Base-by-base conservation (phyloP, 1,140 invertebrate genomes). In the Drosophila sechellia region DNA sequence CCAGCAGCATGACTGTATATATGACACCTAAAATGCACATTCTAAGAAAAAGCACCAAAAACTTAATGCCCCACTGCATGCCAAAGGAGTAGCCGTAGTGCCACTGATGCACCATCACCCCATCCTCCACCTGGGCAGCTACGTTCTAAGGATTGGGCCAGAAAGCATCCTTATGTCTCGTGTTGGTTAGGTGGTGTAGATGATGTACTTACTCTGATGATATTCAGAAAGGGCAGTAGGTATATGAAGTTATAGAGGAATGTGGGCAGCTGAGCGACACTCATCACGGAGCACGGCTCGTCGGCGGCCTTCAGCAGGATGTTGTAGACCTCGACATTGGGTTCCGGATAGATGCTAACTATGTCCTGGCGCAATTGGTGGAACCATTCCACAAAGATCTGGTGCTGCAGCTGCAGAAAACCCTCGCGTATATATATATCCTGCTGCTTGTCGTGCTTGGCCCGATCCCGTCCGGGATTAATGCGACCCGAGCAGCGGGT, bases 41-140 rank as follows among this genome's bases (percentile, higher is more conserved):
- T 15, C 79, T 83, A 5, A 90, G 5, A 2, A 78, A 64, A 6
- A 90, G 15, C 3, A 85, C 72, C 6, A 77, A 4, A 53, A 81
- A 77, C 42, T 79, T 56, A 6, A 65, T 56, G 1, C 35, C 5
- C 71, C 81, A 89, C 50, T 91, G 87, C 0, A 10, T 39, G 2
- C 20, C 34, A 43, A 83, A 85, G 2, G 49, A 40, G 48, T 66
- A 85, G 0, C 90, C 90, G 39, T 91, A 90, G 17, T 85, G 72
- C 90, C 85, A 91, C 46, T 91, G 83, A 75, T 91, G 90, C 4
- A 66, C 79, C 69, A 78, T 63, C 5, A 86, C 79, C 35, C 81
- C 77, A 39, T 91, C 83, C 39, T 77, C 56, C 3, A 73, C 45
- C 37, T 90, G 90, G 6, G 49, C 56, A 1, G 83, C 68, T 17